Conservation (phyloP, 2,888 invertebrate genomes). For the Thecocarcelia acutangulata region DNA sequence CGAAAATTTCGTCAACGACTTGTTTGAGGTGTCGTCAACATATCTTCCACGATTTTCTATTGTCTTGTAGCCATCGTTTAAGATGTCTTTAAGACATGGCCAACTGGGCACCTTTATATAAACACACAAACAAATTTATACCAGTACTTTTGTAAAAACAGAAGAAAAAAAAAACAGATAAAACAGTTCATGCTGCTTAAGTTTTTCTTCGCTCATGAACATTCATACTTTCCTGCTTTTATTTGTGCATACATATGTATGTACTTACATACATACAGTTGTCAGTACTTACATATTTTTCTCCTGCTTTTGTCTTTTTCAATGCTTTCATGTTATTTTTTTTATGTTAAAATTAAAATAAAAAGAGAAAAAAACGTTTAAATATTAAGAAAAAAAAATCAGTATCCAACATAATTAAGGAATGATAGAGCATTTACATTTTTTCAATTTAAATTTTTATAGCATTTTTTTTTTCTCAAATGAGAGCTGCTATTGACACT, state of each 20-base stretch:
- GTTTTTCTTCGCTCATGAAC: constrained; percentile 12
- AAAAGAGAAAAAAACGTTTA: constrained; percentile 1
- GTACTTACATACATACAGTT: not conserved
- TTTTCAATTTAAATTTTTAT: not conserved
- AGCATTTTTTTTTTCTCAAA: constrained; percentile 1
- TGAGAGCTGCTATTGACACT: constrained; percentile 33
- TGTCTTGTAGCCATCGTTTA: no score
- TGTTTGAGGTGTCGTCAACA: no score
- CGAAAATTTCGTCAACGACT: no score
- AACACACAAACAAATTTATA: no score
- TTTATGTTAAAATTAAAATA: constrained; percentile 16
- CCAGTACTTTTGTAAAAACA: constrained; percentile 6
- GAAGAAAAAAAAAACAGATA: constrained; percentile 20
- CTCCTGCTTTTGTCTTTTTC: constrained; percentile 8
- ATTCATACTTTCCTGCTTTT: no score
- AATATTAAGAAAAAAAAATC: constrained; percentile 6
- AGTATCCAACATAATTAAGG: constrained; percentile 47
- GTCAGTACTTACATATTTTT: not conserved
- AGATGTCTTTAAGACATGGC: no score
- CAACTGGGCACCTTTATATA: no score
- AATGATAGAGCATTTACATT: constrained; percentile 50
- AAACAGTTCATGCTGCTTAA: constrained; percentile 22
- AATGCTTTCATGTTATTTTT: not conserved
- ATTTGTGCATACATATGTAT: not conserved
- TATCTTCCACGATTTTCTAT: no score